These are phyloP conservation scores for Odocoileus hemionus DNA, from an alignment of 2,113 vertebrate species.

Conservation along the genomic window DNA sequence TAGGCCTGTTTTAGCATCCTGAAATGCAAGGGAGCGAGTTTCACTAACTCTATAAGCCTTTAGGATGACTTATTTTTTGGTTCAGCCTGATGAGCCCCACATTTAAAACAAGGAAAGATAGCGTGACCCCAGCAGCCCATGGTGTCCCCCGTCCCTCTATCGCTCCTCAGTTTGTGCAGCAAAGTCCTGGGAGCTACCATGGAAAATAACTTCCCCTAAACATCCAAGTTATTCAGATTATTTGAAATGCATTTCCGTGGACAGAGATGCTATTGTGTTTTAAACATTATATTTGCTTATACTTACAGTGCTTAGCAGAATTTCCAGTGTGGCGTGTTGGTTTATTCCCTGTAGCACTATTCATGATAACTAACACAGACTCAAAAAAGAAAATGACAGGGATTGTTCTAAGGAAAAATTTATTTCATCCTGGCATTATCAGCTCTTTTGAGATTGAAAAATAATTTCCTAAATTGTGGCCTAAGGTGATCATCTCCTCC, in stretches of 20 bases:
- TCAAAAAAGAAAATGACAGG: slow-evolving; percentile 28
- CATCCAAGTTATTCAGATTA: background rate
- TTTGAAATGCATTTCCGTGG: background rate
- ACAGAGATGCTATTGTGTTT: background rate
- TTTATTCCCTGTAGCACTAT: background rate
- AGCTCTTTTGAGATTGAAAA: slow-evolving; percentile 49
- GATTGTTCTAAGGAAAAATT: slow-evolving; percentile 26
- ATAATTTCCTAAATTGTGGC: slow-evolving; percentile 59
- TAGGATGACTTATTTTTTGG: background rate
- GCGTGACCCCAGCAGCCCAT: background rate
- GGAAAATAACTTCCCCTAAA: background rate
- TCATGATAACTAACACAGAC: background rate
- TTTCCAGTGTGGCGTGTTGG: background rate
- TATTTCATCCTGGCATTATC: slow-evolving; percentile 16
- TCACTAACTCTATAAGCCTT: background rate
- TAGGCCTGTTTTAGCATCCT: background rate
- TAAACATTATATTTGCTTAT: slow-evolving; percentile 10
- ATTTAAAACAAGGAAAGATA: background rate
- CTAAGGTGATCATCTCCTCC: slow-evolving; percentile 61
- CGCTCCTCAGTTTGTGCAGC: background rate
- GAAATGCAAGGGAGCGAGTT: background rate
- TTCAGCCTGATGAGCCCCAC: background rate
- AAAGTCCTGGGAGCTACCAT: too few relatives aligned
- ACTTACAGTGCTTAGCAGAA: background rate
- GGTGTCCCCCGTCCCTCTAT: background rate